A percentile compares a stretch with the other conserved stretches of the same genome.
Conservation (phyloP, 1,140 invertebrate genomes). For the Sesamia nonagrioides region DNA sequence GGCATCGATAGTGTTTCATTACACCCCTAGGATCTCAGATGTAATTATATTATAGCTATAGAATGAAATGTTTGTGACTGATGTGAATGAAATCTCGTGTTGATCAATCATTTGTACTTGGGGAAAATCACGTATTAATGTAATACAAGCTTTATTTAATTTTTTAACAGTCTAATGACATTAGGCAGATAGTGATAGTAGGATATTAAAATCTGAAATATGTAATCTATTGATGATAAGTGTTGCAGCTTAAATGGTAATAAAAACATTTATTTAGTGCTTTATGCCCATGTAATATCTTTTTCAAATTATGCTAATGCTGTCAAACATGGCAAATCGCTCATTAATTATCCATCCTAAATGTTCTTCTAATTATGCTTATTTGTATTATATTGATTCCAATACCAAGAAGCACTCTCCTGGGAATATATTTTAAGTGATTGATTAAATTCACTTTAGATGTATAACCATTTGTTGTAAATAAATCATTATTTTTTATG, state of each 20-base stretch:
- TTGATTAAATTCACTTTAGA: conserved; percentile 55
- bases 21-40: conserved; percentile 66
- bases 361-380: conserved; percentile 5
- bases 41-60: conserved; percentile 60
- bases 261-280: conserved; percentile 12
- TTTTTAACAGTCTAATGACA: conserved; percentile 58
- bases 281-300: conserved; percentile 2
- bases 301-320: not conserved
- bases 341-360: not conserved
- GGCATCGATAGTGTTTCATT: conserved; percentile 65
- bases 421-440: conserved; percentile 23
- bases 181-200: conserved; percentile 53
- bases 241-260: conserved; percentile 37
- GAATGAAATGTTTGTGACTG: conserved; percentile 52
- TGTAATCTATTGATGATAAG: conserved; percentile 45
- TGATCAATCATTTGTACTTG: conserved; percentile 35
- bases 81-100: conserved; percentile 45
- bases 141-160: conserved; percentile 68
- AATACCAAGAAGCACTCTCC: conserved; percentile 6
- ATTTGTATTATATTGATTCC: not conserved
- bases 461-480: conserved; percentile 70
- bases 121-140: conserved; percentile 33
- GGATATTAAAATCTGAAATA: conserved; percentile 45
- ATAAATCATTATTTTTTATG: conserved; percentile 79
- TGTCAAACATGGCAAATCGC: not conserved